Evolutionary conservation across 2,888 invertebrate species (phyloP), one percentile per base, ranked within the genome.

Genomic region (Diogma glabrata): DNA sequence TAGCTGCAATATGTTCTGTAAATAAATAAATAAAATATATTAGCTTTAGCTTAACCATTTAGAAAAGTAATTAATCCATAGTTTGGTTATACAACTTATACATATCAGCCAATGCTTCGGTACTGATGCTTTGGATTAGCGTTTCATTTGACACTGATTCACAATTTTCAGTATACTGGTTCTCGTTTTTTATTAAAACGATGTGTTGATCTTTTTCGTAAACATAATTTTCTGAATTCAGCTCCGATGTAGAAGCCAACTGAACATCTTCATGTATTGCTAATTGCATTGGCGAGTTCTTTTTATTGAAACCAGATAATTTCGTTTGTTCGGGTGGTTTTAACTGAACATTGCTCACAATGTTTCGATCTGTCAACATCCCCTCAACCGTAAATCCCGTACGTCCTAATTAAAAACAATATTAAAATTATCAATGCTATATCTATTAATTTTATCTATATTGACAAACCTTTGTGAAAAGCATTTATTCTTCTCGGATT

Each of bases 1-100:
- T 33, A 33, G 33, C 33, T 33, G 33, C 33, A n/a, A 33, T 33
- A n/a, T 33, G 33, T n/a, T 33, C 33, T 33, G 4, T 33, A 33
- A 33, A 33, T 33, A 33, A 33, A 6, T 33, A 33, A n/a, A 7
- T 33, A 33, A 33, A 33, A 33, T 10, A 33, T 33, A 7, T 33
- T 33, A 33, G 33, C 33, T 33, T 33, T 33, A 4, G 10, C 4
- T 33, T 12, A 33, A 33, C 33, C n/a, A n/a, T n/a, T n/a, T n/a
- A n/a, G n/a, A n/a, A n/a, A n/a, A n/a, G n/a, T n/a, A n/a, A n/a
- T n/a, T 33, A n/a, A 33, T 33, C 33, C 33, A 33, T 14, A 33
- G 14, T n/a, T 33, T 33, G 33, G 33, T 33, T 9, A 28, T 33
- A 33, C 14, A 33, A 33, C 33, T 28, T 28, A 28, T 28, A 28